Evolutionary conservation across 2,888 invertebrate species (phyloP), one percentile per base, ranked within the genome.

Genomic region (Andricus quercusramuli): DNA sequence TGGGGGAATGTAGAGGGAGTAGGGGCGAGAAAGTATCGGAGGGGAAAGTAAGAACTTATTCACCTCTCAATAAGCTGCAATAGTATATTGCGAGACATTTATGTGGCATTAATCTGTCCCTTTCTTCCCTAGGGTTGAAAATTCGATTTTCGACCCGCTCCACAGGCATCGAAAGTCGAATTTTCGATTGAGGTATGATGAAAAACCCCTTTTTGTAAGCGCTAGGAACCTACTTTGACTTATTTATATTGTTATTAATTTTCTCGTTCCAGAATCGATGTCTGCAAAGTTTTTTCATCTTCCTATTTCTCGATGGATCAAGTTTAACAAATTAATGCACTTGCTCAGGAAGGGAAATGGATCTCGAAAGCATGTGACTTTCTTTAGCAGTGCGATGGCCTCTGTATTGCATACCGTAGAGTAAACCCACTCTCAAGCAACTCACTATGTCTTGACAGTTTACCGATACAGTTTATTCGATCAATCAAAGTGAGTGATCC

Each of bases 401-500:
- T 78, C 59, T 68, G 59, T 68, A 68, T 79, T 78, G 68, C 79
- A 81, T 80, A 78, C 70, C 78, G 79, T 79, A 79, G 78, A 83
- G 47, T 47, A 79, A 76, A 82, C 82, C 81, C 82, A 74, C 81
- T 82, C 78, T 79, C 79, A 79, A 82, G 82, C 77, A 79, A 79
- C 79, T 79, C 83, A 74, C 77, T 78, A 80, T 82, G 79, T 62
- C 78, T 67, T 79, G 83, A 81, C 83, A 84, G 81, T 81, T 84
- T 80, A 79, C 80, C 82, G 79, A 84, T 84, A 32, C 78, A 77
- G 80, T 82, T 84, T 84, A 84, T 84, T 84, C 83, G 82, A 84
- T 84, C 82, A 84, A 84, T 84, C 83, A 82, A 84, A 84, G 80
- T 83, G 83, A 83, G 83, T 80, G 83, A 83, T 82, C 80, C 82